Evolutionary conservation across 2,888 invertebrate species (phyloP), one percentile per base, ranked within the genome.

Genomic region (Alcis repandata): DNA sequence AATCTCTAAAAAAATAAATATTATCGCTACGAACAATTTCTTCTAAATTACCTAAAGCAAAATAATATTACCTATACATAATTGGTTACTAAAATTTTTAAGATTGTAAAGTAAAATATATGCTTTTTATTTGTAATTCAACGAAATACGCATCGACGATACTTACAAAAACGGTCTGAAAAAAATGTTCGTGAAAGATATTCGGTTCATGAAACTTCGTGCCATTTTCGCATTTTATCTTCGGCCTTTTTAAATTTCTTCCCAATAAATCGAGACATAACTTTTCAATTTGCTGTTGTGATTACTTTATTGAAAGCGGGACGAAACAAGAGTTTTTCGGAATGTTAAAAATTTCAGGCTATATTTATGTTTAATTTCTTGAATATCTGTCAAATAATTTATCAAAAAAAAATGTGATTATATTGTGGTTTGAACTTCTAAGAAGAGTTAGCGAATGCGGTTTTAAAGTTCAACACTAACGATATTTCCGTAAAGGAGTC

Each of bases 151-250:
- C 27, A 27, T 27, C 6, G 27, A 27, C 2, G 27, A 27, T 27
- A 27, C 27, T 27, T 19, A 2, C 36, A 11, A 22, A 60, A 60
- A 41, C 49, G 11, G 17, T 32, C 11, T 38, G 19, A 33, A 46
- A 52, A 63, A 78, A 76, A 79, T 78, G 75, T 77, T 73, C 72
- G 63, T 54, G 32, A 54, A 64, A 78, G 76, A 75, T 80, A 78
- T 80, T 77, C 70, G 73, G 56, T 77, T 78, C 78, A 79, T 75
- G 74, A 75, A 71, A 67, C 70, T 73, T 74, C 46, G 57, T 46
- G 46, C 63, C 72, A 72, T 67, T 72, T 67, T 54, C 43, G 45
- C 15, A 52, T 70, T 67, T 53, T 61, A 53, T 52, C 51, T 59
- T 48, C 43, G 48, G 61, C 64, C 53, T 43, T 68, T 69, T 67